These are phyloP conservation scores for Phylloscopus whistleri DNA, from an alignment of 2,113 vertebrate species.

Conservation along the genomic window DNA sequence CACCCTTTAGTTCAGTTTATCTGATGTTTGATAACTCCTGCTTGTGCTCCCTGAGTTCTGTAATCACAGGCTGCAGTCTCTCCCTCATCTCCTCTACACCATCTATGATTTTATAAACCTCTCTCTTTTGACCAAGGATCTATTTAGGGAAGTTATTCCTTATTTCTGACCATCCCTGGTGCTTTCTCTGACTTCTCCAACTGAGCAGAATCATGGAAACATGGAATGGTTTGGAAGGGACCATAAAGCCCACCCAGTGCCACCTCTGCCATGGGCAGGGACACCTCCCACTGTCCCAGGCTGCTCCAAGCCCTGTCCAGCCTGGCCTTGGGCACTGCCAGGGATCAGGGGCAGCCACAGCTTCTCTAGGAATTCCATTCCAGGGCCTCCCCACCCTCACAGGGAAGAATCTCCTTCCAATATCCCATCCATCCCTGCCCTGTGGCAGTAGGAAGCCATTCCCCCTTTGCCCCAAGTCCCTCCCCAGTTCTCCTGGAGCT, in stretches of 20 bases:
- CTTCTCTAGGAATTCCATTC: no score
- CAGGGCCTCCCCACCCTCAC: no score
- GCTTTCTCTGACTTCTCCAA: background rate
- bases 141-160: background rate
- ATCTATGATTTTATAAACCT: background rate
- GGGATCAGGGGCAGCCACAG: no score
- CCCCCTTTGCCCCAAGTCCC: background rate
- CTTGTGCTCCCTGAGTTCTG: background rate
- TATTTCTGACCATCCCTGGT: background rate
- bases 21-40: background rate
- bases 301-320: no score
- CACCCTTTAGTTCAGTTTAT: background rate
- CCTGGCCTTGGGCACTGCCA: no score
- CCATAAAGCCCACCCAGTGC: background rate
- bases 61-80: background rate
- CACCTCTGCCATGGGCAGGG: background rate
- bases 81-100: background rate
- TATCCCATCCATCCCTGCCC: rapidly evolving
- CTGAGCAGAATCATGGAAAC: background rate
- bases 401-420: rapidly evolving
- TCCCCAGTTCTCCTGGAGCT: background rate
- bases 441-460: background rate
- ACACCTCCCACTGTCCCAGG: no score
- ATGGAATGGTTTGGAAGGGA: background rate
- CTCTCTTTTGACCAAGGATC: background rate